A percentile compares a stretch with the other conserved stretches of the same genome.
phyloP scores from a whole-genome alignment of 2,797 vertebrate species.

The Spheniscus humboldti region DNA sequence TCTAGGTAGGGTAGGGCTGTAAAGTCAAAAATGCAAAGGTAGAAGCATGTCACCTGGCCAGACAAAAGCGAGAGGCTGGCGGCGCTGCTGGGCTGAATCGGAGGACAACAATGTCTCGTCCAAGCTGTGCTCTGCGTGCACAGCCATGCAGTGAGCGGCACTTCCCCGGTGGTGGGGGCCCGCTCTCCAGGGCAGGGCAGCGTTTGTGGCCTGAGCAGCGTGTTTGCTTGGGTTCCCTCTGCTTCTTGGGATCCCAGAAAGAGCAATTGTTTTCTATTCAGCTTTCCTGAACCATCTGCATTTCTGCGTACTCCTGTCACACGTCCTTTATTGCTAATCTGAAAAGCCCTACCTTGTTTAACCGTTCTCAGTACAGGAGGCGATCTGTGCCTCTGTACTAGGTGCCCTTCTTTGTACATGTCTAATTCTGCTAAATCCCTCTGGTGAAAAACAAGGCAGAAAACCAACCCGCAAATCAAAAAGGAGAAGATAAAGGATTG shows the following conservation, averaged over 20 bases:
- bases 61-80: not conserved
- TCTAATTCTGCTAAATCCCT: not conserved
- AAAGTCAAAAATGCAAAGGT: not conserved
- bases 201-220: accelerated
- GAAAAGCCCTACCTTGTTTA: not conserved
- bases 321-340: not conserved
- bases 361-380: accelerated
- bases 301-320: not conserved
- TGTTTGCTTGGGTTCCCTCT: not conserved
- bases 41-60: not conserved
- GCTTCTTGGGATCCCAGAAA: not conserved
- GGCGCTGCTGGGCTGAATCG: not conserved
- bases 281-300: not conserved
- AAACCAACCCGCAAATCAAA: not conserved
- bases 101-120: accelerated
- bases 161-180: not conserved
- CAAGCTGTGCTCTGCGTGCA: not conserved
- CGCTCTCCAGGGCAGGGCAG: accelerated
- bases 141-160: not conserved
- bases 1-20: not conserved
- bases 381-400: not conserved
- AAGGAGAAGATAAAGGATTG: not conserved
- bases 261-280: not conserved
- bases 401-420: not conserved
- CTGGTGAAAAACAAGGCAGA: not conserved